Evolutionary conservation across 1,140 invertebrate species (phyloP).

Genomic region (Nixonia krombeini): DNA sequence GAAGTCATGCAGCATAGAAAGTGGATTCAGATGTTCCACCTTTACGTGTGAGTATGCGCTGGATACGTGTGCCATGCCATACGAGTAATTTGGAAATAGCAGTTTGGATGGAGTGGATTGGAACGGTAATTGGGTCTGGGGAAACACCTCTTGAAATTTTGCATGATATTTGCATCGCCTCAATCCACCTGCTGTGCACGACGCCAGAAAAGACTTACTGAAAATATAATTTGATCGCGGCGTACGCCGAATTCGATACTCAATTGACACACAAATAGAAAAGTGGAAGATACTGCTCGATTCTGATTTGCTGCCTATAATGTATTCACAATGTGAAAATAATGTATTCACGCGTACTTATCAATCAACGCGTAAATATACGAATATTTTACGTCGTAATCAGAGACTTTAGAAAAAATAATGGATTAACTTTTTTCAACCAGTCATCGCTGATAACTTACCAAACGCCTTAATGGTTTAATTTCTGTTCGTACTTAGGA

Average conservation of each 20-base stretch:
- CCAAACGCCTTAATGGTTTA: too few species aligned
- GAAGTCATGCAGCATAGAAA: not conserved
- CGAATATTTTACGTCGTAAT: too few species aligned
- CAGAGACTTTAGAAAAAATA: too few species aligned
- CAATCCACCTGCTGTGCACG: conserved; percentile 4
- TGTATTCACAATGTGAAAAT: too few species aligned
- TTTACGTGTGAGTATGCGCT: conserved; percentile 9
- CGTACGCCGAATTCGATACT: conserved; percentile 12
- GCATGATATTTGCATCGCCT: conserved; percentile 27
- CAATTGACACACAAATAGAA: conserved; percentile 22
- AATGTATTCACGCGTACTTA: too few species aligned
- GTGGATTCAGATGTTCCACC: conserved; percentile 7
- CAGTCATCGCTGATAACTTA: too few species aligned
- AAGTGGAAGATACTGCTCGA: too few species aligned
- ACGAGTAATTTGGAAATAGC: conserved; percentile 21
- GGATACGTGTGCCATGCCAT: conserved; percentile 10
- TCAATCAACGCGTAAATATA: too few species aligned
- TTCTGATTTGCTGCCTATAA: too few species aligned
- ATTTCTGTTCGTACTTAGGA: too few species aligned
- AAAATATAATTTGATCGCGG: conserved; percentile 29
- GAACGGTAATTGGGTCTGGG: conserved; percentile 25
- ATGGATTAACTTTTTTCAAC: too few species aligned
- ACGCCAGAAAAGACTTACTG: conserved; percentile 17
- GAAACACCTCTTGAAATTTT: conserved; percentile 18
- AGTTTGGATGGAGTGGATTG: conserved; percentile 6